These are phyloP conservation scores for Scaptomyza pallida DNA, from an alignment of 1,140 invertebrate species.

Conservation along the genomic window DNA sequence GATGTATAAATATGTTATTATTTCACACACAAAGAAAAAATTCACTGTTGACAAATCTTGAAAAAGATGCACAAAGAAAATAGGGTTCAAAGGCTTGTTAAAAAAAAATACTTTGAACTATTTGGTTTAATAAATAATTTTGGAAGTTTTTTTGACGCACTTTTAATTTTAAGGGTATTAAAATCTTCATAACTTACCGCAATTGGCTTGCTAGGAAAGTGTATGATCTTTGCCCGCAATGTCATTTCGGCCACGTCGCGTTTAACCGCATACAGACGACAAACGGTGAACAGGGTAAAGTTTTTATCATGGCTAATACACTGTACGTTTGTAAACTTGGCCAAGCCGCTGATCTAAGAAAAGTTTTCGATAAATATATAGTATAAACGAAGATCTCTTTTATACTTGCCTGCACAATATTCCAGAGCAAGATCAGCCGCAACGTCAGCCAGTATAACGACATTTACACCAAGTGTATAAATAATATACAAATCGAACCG, in stretches of 20 bases:
- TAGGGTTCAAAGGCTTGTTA: no score
- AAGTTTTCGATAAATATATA: not conserved
- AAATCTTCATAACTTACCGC: conserved; percentile 64
- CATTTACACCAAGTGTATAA: no score
- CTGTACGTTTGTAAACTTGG: conserved; percentile 72
- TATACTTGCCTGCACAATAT: conserved; percentile 56
- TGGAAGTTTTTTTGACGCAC: no score
- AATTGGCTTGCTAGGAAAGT: conserved; percentile 44
- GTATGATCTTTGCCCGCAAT: conserved; percentile 37
- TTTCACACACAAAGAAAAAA: no score
- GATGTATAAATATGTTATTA: not conserved
- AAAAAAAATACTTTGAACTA: no score
- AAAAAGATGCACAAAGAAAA: no score
- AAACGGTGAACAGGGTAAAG: conserved; percentile 47
- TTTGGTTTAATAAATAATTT: no score
- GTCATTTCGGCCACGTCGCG: conserved; percentile 71
- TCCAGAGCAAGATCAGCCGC: conserved; percentile 36
- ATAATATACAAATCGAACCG: no score
- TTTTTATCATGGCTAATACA: conserved; percentile 53
- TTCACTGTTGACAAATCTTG: conserved; percentile 10
- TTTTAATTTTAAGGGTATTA: no score
- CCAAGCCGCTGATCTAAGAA: conserved; percentile 45
- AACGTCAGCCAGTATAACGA: conserved; percentile 20
- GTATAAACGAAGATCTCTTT: not conserved
- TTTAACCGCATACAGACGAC: conserved; percentile 67